Evolutionary conservation across 2,797 vertebrate genomes (phyloP).

Genomic region (Cynodonichthys magdalenae): DNA sequence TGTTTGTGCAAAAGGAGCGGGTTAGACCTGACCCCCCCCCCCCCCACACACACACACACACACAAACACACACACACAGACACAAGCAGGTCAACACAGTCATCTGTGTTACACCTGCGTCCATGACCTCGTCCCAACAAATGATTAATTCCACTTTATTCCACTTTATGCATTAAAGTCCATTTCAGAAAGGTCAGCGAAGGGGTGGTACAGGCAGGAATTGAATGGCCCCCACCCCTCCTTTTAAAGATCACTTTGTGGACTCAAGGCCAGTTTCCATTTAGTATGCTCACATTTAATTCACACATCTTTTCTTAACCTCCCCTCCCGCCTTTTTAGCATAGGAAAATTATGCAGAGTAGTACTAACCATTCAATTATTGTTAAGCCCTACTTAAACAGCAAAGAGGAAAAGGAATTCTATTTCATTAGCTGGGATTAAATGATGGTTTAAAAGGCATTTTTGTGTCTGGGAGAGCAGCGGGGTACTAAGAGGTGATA

Average conservation of each 20-base stretch:
- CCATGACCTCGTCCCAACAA: conserved; percentile 67
- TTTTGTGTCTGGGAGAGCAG: conserved; percentile 49
- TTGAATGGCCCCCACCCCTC: conserved; percentile 27
- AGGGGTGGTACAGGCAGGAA: conserved; percentile 53
- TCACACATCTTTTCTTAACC: conserved; percentile 40
- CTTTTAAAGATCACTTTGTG: conserved; percentile 55
- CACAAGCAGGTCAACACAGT: conserved; percentile 41
- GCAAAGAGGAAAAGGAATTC: conserved; percentile 62
- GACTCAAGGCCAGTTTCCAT: conserved; percentile 69
- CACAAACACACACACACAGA: neutral
- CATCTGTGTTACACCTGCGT: conserved; percentile 58
- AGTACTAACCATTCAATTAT: conserved; percentile 73
- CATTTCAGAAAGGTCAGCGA: conserved; percentile 73
- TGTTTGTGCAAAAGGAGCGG: neutral
- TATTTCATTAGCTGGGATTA: conserved; percentile 77
- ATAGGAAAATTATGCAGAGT: conserved; percentile 59
- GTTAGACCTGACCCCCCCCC: conserved; percentile 7
- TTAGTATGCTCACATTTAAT: conserved; percentile 56
- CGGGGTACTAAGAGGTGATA: conserved; percentile 48
- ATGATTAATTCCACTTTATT: conserved; percentile 76
- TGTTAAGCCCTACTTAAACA: conserved; percentile 62
- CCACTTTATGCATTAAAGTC: conserved; percentile 75
- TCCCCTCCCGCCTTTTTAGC: conserved; percentile 36
- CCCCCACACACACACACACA: neutral
- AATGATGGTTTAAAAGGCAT: conserved; percentile 66